These are phyloP conservation scores for Takifugu flavidus DNA, from an alignment of 2,113 vertebrate genomes.

Conservation along the genomic window DNA sequence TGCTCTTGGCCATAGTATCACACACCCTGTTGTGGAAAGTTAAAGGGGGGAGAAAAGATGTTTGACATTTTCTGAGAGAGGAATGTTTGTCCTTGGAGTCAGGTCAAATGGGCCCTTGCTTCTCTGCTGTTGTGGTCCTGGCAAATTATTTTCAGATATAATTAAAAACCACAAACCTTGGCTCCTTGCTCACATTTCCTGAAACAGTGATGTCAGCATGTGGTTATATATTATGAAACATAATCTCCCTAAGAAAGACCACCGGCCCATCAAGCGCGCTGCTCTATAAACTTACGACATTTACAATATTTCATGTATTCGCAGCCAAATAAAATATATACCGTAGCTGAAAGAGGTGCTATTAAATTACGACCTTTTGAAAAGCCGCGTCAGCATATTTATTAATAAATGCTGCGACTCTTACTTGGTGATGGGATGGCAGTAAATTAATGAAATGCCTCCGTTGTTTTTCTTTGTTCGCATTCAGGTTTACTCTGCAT, in stretches of 20 bases:
- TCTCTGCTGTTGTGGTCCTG: constrained; percentile 12
- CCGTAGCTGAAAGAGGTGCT: background rate
- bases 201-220: constrained; percentile 3
- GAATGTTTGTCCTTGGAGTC: constrained; percentile 28
- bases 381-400: background rate
- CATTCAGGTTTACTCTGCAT: constrained; percentile 86
- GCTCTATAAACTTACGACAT: background rate
- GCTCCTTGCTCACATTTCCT: constrained; percentile 5
- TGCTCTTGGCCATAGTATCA: constrained; percentile 28
- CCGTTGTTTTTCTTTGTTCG: background rate
- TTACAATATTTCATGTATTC: background rate
- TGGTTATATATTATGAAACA: constrained; percentile 10
- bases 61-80: constrained; percentile 54
- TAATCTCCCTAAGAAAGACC: background rate
- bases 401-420: too few species aligned
- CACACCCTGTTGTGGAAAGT: constrained; percentile 23
- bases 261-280: background rate
- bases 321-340: background rate
- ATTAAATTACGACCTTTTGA: background rate
- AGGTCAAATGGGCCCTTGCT: constrained; percentile 26
- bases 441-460: background rate
- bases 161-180: constrained; percentile 18
- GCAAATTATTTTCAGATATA: constrained; percentile 27
- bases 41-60: constrained; percentile 14
- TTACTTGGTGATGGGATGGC: background rate